Base-by-base conservation (phyloP, 2,888 invertebrate species). In the Dicranocentrus wangi region DNA sequence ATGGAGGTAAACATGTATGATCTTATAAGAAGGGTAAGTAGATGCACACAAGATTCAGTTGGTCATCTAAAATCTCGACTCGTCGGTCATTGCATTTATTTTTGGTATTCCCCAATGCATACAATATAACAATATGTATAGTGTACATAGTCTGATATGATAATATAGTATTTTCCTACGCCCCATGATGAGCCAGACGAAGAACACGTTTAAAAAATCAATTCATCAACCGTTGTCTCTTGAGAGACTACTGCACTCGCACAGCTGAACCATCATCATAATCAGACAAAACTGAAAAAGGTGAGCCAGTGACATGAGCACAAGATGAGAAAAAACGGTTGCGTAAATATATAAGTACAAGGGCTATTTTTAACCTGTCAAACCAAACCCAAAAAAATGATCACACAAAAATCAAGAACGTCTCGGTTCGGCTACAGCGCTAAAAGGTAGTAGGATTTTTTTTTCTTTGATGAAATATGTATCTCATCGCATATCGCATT, bases 321-420 rank as follows among this genome's bases (percentile, higher is more conserved):
- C 42, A 42, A 39, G n/a, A n/a, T n/a, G n/a, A n/a, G n/a, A n/a
- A 55, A 19, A 17, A 61, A 3, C 42, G 27, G 7, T 19, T 42
- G 7, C 55, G 47, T 47, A 47, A 55, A 13, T 25, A 55, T 3
- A 43, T 66, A 65, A 23, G 47, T 66, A 47, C 66, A 47, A 27
- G 2, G 43, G 61, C 61, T 72, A 72, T 72, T 72, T 72, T 72
- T 72, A 72, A 72, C 72, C 39, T 72, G 72, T 72, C 72, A 72
- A 61, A 58, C 61, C 72, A 72, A 61, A 43, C 61, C 72, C 72
- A 72, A 71, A 61, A 55, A 66, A 63, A 47, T 25, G 51, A 65
- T 42, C 32, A n/a, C 25, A 32, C 32, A n/a, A 55, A 2, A 27
- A 42, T 42, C 42, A 21, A 63, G 63, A 63, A 5, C 63, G 39